Evolutionary conservation across 2,888 invertebrate genomes (phyloP), one percentile per base, ranked within the genome.

Genomic region (Orchesellides sinensis): DNA sequence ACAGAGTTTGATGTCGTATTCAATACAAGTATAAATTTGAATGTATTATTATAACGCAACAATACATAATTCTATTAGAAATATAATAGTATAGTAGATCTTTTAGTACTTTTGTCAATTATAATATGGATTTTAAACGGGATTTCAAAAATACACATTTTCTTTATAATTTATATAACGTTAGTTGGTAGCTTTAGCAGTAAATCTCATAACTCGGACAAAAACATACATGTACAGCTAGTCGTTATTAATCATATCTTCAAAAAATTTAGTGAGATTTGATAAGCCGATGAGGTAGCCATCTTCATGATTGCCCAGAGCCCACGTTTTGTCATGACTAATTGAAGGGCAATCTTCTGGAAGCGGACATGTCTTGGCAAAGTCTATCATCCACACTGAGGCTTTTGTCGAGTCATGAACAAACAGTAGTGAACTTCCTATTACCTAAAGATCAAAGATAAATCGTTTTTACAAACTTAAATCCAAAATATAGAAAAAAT

Each of bases 251-350:
- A 70, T 83, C 65, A 70, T 65, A 69, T 89, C 85, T 85, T 86
- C 85, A 89, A 98, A 96, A 87, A 97, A 94, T 86, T 94, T 93
- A 88, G 98, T 95, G 86, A 98, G 92, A 91, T 97, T 97, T 89
- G 96, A 95, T 68, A 98, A 92, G 83, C 98, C 98, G 86, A 96
- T 95, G 87, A 98, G 92, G 91, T 98, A 98, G 84, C 98, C 98
- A 89, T 98, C 98, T 91, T 98, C 98, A 89, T 97, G 98, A 90
- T 97, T 98, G 52, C 98, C 98, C 83, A 97, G 97, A 23, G 89
- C 89, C 98, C 98, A 98, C 70, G 94, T 93, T 23, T 94, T 93
- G 84, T 93, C 93, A 90, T 98, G 98, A 89, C 94, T 93, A 80
- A 97, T 95, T 47, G 90, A 83, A 32, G 84, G 91, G 83, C 94